Evolutionary conservation across 2,797 vertebrate species (phyloP).

Genomic region (Notoglanidium macrostoma): DNA sequence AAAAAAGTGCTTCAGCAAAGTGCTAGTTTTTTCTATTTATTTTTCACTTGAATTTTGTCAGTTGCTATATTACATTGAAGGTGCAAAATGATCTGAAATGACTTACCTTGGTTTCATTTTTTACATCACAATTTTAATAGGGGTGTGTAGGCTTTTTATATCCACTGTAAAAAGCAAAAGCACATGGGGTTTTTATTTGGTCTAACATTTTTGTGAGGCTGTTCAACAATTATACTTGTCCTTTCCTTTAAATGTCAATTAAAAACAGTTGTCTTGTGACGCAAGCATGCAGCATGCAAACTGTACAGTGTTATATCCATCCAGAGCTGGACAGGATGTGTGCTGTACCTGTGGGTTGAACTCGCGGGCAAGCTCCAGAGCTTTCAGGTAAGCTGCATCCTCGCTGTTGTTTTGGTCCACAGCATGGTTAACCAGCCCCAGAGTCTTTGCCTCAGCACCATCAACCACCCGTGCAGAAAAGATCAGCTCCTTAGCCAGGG

Average conservation of each 20-base stretch:
- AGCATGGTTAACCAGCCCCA: constrained; percentile 88
- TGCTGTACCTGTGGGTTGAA: constrained; percentile 90
- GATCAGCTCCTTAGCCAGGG: constrained; percentile 94
- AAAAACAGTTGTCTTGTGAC: neutral
- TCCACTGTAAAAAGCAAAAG: neutral
- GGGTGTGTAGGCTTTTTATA: neutral
- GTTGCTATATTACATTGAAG: neutral
- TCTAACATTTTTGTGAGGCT: neutral
- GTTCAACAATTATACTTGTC: neutral
- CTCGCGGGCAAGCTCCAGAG: constrained; percentile 87
- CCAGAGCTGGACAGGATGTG: neutral
- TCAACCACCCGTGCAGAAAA: constrained; percentile 88
- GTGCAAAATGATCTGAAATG: neutral
- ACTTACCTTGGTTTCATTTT: neutral
- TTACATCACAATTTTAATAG: neutral
- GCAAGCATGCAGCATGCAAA: neutral
- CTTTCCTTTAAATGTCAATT: neutral
- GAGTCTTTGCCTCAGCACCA: constrained; percentile 82
- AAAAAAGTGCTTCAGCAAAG: neutral
- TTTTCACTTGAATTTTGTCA: neutral
- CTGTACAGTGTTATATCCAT: neutral
- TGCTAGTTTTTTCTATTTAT: neutral
- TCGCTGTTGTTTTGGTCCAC: constrained; percentile 89
- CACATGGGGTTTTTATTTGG: neutral
- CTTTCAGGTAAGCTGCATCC: constrained; percentile 90